These are phyloP conservation scores for Perizoma flavofasciatum DNA, from an alignment of 2,888 invertebrate species.

Conservation along the genomic window DNA sequence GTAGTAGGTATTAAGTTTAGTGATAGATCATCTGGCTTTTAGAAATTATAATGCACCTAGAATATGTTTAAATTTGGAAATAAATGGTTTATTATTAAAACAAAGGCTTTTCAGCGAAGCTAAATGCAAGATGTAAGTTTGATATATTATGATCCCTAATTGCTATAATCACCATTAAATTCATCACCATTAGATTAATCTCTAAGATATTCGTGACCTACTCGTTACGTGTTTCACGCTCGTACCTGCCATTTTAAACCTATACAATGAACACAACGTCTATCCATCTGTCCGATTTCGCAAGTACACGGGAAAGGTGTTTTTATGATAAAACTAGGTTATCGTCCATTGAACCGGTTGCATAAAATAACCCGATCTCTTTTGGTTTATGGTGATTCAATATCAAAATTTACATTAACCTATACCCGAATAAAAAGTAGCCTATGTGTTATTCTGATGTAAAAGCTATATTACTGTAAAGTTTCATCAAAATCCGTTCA, in stretches of 20 bases:
- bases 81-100: too few relatives aligned
- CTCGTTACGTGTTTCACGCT: conserved; percentile 36
- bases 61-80: too few relatives aligned
- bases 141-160: conserved; percentile 18
- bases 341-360: conserved; percentile 30
- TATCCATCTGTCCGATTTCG: conserved; percentile 40
- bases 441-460: too few relatives aligned
- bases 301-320: conserved; percentile 45
- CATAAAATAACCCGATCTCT: conserved; percentile 24
- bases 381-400: neutral
- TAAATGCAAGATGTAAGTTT: conserved; percentile 15
- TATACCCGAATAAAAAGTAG: too few relatives aligned
- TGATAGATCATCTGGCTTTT: too few relatives aligned
- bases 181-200: conserved; percentile 11
- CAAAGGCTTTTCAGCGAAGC: too few relatives aligned
- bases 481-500: too few relatives aligned
- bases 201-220: conserved; percentile 32
- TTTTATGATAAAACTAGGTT: conserved; percentile 39
- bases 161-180: conserved; percentile 26
- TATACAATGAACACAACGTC: conserved; percentile 5
- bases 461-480: too few relatives aligned
- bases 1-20: too few relatives aligned
- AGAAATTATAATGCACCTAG: too few relatives aligned
- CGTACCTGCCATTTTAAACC: conserved; percentile 8
- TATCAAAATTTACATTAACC: too few relatives aligned